Base-by-base conservation (phyloP, 2,797 vertebrate species). In the Eleutherodactylus coqui region DNA sequence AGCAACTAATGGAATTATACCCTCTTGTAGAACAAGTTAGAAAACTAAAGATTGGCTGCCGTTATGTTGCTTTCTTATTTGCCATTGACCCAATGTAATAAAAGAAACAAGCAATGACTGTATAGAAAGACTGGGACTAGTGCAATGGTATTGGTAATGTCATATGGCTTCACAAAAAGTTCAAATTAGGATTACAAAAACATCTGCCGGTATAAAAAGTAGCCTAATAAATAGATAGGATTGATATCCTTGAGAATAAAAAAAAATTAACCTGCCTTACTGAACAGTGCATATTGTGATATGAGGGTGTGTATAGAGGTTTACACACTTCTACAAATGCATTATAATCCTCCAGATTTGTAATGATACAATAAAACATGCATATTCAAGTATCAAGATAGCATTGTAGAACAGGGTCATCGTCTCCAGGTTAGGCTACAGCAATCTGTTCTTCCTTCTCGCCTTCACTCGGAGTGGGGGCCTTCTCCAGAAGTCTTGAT, bases 391-490 rank as follows among this genome's bases (percentile, higher is more conserved):
- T 87, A 87, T 80, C 77, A 80, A 85, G 86, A 70, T 84, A 87
- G 86, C 58, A 69, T 69, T 75, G 55, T 75, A 75, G 34, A 75
- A 45, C n/a, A 53, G 69, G 36, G 16, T 11, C 17, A 47, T 67
- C 55, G 34, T 77, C 67, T 60, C 72, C 76, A 86, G 27, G 14
- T 87, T 93, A 94, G 7, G 92, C 92, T 90, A 93, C 90, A 9
- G 88, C 91, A 8, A 88, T 90, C 82, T 0, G 90, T 27, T 93
- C 90, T 0, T 88, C 90, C 83, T 91, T 91, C 70, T 93, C 94
- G 49, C 89, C 90, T 82, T 94, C 93, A 69, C 93, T 91, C 1
- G 94, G 93, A 82, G 93, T 92, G 64, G 92, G 93, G 84, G 94
- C 43, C 86, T 92, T 95, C 82, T 95, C 93, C 89, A 92, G 92